These are phyloP conservation scores for Tetranychus piercei DNA, from an alignment of 2,888 invertebrate species.

Conservation along the genomic window DNA sequence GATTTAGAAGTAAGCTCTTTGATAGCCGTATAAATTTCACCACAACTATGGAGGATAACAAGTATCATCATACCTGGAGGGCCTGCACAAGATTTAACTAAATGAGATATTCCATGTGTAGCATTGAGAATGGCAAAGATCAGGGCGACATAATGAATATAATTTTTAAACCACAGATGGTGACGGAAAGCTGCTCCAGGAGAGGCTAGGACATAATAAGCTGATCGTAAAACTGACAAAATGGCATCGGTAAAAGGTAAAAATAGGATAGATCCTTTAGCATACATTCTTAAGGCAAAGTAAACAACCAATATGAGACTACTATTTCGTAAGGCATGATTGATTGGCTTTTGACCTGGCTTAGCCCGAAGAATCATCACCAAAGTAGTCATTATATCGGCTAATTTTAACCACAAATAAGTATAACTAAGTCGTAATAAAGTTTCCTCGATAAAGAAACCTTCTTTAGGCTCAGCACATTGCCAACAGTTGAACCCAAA, in stretches of 20 bases:
- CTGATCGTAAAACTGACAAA: background rate
- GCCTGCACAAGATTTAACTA: background rate
- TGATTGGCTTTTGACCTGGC: background rate
- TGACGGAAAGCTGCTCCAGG: constrained; percentile 6
- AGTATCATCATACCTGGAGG: constrained; percentile 1
- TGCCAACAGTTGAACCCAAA: background rate
- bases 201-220: constrained; percentile 5
- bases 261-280: constrained; percentile 5
- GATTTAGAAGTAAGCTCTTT: background rate
- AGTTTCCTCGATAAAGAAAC: background rate
- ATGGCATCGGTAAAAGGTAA: constrained; percentile 4
- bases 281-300: background rate
- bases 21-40: background rate
- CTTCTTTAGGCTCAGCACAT: background rate
- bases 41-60: background rate
- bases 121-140: background rate
- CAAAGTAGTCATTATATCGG: background rate
- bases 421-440: background rate
- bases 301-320: background rate
- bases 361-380: constrained; percentile 1
- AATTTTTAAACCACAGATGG: constrained; percentile 6
- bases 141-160: background rate
- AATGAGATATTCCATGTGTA: background rate
- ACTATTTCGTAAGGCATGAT: background rate
- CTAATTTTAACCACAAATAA: constrained; percentile 6